These are phyloP conservation scores for Papilio demoleus DNA, from an alignment of 2,888 invertebrate species.

Conservation along the genomic window DNA sequence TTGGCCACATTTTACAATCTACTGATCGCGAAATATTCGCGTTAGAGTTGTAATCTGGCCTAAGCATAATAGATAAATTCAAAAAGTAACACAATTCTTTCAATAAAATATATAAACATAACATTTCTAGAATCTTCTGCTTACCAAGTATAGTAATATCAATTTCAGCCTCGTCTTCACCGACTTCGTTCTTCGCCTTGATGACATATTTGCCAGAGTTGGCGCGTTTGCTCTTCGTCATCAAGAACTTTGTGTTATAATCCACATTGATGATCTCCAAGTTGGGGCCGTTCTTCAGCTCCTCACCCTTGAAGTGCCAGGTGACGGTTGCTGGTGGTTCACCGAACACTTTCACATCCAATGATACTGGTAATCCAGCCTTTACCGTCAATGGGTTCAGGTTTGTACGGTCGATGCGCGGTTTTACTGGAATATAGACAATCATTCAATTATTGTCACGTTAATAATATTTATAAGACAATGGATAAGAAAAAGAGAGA, in stretches of 20 bases:
- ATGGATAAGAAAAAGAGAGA: background rate
- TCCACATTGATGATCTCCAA: slow-evolving; percentile 92
- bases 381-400: slow-evolving; percentile 93
- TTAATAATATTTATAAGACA: background rate
- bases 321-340: slow-evolving; percentile 96
- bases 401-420: slow-evolving; percentile 96
- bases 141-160: slow-evolving; percentile 92
- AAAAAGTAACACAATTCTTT: too few species aligned
- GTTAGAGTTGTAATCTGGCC: too few species aligned
- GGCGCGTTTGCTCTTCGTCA: slow-evolving; percentile 90
- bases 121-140: slow-evolving; percentile 46
- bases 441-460: background rate
- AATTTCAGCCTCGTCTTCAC: slow-evolving; percentile 95
- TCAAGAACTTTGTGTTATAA: slow-evolving; percentile 95
- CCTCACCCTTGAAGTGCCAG: slow-evolving; percentile 92
- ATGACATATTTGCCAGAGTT: slow-evolving; percentile 95
- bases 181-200: slow-evolving; percentile 95
- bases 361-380: slow-evolving; percentile 92
- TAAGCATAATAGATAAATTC: too few species aligned
- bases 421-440: slow-evolving; percentile 88
- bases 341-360: slow-evolving; percentile 95
- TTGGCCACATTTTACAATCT: too few species aligned
- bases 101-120: too few species aligned
- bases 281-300: slow-evolving; percentile 84
- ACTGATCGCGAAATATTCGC: too few species aligned